Evolutionary conservation across 2,888 invertebrate species (phyloP), one percentile per base, ranked within the genome.

Genomic region (Drosophila birchii): DNA sequence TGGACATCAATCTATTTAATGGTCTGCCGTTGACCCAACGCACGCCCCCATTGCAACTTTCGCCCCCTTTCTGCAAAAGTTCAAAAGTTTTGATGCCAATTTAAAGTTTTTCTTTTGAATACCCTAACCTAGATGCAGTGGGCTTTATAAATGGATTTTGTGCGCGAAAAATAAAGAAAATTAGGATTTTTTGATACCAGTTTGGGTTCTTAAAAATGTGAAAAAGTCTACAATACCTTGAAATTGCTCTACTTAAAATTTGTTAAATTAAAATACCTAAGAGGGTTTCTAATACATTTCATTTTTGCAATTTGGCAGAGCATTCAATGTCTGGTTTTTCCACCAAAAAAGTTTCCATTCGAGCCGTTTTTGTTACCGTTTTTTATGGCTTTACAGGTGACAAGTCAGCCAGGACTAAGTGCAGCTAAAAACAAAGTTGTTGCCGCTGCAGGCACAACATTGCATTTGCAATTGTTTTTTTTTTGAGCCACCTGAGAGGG

Each of bases 1-100:
- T 64, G 69, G 60, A 53, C 81, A 78, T 81, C 82, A 80, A 80
- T 82, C 68, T 69, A 63, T 51, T 57, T 81, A 86, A 81, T 83
- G 81, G 70, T 55, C 43, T 55, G 72, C 60, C 44, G 67, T 66
- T 70, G 63, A 44, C 62, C 60, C 34, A 18, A 49, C 67, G 41
- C 18, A 39, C 47, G 18, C 41, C 41, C 36, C 14, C 41, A 11
- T 36, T 9, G 56, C 32, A 23, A 16, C 39, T 7, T 36, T 20
- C 16, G 6, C 18, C 53, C 36, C n/a, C 26, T 18, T 55, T 34
- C 29, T 16, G 55, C 44, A 64, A 74, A 49, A 66, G 71, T 76
- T 68, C 41, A 71, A 73, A 78, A 60, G 79, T 79, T 69, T 75
- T 81, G 41, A 75, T 75, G 74, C 61, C 78, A 82, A 76, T 73